Evolutionary conservation across 2,113 vertebrate species (phyloP), one percentile per base, ranked within the genome.

Genomic region (Albula goreensis): DNA sequence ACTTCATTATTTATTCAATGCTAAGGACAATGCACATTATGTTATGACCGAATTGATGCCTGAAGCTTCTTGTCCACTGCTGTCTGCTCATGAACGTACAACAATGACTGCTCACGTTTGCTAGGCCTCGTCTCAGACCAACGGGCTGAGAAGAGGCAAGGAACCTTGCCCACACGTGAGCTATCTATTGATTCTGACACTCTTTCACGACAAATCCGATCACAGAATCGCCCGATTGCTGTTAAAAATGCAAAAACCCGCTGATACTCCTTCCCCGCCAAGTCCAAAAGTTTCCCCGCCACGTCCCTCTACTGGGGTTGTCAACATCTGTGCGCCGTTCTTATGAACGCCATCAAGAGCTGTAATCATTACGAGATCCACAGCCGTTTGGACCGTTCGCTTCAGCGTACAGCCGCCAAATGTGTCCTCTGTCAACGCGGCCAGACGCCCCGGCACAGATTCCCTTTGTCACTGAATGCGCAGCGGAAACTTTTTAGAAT

Each of bases 111-210:
- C 94, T 95, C 94, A 92, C 89, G 92, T 96, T 96, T 95, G 90
- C 93, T 95, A 93, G 94, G 92, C 95, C 95, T 94, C 93, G 93
- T 90, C 92, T 95, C 94, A 94, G 83, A 88, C 91, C 96, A 96
- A 96, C 94, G 96, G 93, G 95, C 93, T 94, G 92, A 92, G 93
- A 90, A 91, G 92, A 95, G 94, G 95, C 95, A 92, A 92, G 94
- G 92, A 96, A 96, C 97, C 97, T 96, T 95, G 93, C 93, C 92
- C 91, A 93, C 94, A 92, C 88, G 91, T 95, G 93, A 96, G 95
- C 95, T 94, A 92, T 96, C 97, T 97, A 99, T 98, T 97, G 97
- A 97, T 96, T 97, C 95, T 99, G 97, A 98, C 98, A 98, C 95
- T 97, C 97, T 97, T 98, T 98, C 97, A 98, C 91, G 96, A 97